Percentiles rank a stretch among this genome's conserved stretches.
Evolutionary conservation across 2,888 invertebrate genomes (phyloP).

Genomic region (Ischnura elegans): DNA sequence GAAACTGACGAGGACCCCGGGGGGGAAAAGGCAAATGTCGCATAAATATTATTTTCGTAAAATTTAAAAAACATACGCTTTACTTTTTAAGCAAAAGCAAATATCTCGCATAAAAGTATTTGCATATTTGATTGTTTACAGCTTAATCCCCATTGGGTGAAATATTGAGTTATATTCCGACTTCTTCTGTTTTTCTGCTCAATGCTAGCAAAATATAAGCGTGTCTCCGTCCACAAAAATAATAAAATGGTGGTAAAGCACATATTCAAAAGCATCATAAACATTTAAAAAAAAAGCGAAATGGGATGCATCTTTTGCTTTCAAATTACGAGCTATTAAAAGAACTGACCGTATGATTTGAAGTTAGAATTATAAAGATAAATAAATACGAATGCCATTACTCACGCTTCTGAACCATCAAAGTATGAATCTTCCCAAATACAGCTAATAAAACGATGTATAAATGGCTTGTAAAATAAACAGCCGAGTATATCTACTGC

Average conservation of each 20-base stretch:
- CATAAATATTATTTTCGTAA: background rate
- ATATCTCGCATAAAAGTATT: background rate
- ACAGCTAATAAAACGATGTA: no score
- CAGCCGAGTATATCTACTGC: no score
- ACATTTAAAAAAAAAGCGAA: background rate
- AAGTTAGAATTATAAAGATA: background rate
- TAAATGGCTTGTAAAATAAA: no score
- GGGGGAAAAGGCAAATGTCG: background rate
- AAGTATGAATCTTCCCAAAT: no score
- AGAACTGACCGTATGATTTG: background rate
- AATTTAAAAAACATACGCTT: slow-evolving; percentile 1
- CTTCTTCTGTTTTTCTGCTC: background rate
- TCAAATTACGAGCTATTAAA: background rate
- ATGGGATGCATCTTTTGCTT: background rate
- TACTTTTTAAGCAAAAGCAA: background rate
- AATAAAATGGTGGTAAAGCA: background rate
- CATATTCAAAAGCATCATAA: background rate
- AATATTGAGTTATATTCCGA: slow-evolving; percentile 9
- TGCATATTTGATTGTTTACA: slow-evolving; percentile 35
- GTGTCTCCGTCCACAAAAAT: no score
- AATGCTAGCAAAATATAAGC: background rate
- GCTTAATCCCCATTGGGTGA: background rate
- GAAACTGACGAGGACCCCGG: background rate
- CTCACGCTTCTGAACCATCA: no score
- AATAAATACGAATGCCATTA: background rate